Percentiles rank a stretch among this genome's conserved stretches.
phyloP scores from a whole-genome alignment of 2,113 vertebrate genomes.

The Delphinapterus leucas region DNA sequence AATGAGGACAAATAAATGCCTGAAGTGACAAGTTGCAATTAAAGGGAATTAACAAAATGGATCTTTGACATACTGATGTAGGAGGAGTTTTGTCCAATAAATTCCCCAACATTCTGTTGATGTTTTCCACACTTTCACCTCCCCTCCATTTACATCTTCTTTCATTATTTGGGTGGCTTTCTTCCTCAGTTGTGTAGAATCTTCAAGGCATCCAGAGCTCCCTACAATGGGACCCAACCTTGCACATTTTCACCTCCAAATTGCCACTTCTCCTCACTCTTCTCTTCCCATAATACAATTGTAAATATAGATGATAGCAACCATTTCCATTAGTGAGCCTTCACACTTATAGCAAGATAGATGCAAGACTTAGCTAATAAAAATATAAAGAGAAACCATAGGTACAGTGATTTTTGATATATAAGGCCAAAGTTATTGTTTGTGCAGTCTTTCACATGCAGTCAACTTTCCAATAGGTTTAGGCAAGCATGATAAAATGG shows the following conservation, averaged over 20 bases:
- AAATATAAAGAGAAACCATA: neutral
- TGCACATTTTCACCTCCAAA: neutral
- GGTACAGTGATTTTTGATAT: neutral
- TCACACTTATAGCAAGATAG: neutral
- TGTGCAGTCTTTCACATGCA: neutral
- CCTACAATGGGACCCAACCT: neutral
- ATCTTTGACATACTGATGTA: neutral
- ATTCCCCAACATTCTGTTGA: neutral
- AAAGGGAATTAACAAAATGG: neutral
- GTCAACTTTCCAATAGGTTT: neutral
- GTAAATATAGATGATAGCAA: neutral
- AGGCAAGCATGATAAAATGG: neutral
- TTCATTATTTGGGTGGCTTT: neutral
- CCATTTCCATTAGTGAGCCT: neutral
- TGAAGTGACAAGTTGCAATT: neutral
- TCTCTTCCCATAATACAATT: neutral
- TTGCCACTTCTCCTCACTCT: neutral
- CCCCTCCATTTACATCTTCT: neutral
- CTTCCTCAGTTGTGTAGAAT: no score
- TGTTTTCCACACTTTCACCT: neutral
- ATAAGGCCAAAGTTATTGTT: neutral
- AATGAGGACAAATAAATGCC: neutral
- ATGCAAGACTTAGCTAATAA: neutral
- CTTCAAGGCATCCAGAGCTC: neutral
- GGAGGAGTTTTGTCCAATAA: neutral